Evolutionary conservation across 1,140 invertebrate genomes (phyloP).

Genomic region (Harlomillsia oculata): DNA sequence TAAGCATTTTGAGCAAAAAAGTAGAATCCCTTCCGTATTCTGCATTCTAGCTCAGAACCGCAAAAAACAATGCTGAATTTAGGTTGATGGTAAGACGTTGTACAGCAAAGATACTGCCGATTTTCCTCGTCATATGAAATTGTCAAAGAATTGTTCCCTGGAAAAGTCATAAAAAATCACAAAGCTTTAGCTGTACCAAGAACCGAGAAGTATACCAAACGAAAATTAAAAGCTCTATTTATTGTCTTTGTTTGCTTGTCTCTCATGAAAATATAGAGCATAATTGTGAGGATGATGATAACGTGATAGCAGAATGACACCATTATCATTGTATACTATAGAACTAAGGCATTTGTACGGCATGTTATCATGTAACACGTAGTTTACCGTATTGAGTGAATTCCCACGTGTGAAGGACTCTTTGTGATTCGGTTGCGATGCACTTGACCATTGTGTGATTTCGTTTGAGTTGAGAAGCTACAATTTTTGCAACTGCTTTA

Average conservation of each 20-base stretch:
- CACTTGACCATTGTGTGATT: constrained; percentile 14
- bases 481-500: constrained; percentile 15
- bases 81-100: constrained; percentile 12
- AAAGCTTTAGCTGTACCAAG: too few relatives aligned
- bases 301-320: too few relatives aligned
- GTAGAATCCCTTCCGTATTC: constrained; percentile 11
- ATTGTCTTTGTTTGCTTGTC: too few relatives aligned
- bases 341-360: neutral
- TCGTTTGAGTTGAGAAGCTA: neutral
- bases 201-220: too few relatives aligned
- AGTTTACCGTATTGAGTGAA: constrained; percentile 4
- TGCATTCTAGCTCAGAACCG: constrained; percentile 12
- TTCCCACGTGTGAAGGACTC: constrained; percentile 18
- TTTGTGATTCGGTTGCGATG: constrained; percentile 7
- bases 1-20: constrained; percentile 18
- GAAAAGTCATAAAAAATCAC: too few relatives aligned
- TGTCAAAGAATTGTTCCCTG: constrained; percentile 4
- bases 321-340: too few relatives aligned
- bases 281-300: too few relatives aligned
- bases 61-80: constrained; percentile 22
- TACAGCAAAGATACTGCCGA: constrained; percentile 21
- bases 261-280: too few relatives aligned
- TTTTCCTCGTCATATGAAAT: constrained; percentile 14
- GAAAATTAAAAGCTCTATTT: too few relatives aligned
- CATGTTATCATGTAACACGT: neutral